Evolutionary conservation across 2,797 vertebrate genomes (phyloP), one percentile per base, ranked within the genome.

Genomic region (Pteropus rufus): DNA sequence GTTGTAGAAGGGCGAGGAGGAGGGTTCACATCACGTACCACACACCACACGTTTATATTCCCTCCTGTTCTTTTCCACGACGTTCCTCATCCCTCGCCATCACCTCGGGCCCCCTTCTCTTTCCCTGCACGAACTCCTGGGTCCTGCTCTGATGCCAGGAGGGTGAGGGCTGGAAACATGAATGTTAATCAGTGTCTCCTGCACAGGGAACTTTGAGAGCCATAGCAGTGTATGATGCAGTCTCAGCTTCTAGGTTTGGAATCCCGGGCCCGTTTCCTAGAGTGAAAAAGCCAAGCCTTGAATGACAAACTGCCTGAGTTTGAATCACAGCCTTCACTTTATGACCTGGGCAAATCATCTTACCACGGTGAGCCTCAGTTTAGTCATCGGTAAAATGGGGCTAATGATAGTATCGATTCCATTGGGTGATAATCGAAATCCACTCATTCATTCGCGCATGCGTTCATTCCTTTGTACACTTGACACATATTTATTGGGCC

Each of bases 171-270:
- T 82, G 41, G 44, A 21, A 46, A 69, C 16, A 39, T 26, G 29
- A 29, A 60, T 49, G 54, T 73, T 9, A 73, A 73, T 6, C 67
- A 26, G 46, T 52, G 21, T 26, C 10, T n/a, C 26, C 9, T 4
- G 36, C 15, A 8, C 58, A 56, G 31, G 36, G 29, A 46, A 15
- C 8, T 52, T 72, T 24, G 24, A 54, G 52, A 54, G 29, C 8
- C 36, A 5, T 5, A 6, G 18, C 3, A 6, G 7, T 5, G 1
- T 1, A 5, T 29, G 52, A 56, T 12, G 7, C 0, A 64, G 16
- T 36, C 7, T 29, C 18, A 65, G 34, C 19, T 18, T 91, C 52
- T 60, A 9, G 8, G 21, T 34, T 49, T 34, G 49, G 36, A n/a
- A 19, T 60, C 7, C 14, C 6, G 16, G 8, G 15, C 24, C 82